Evolutionary conservation across 2,888 invertebrate genomes (phyloP).

Genomic region (Synergus gifuensis): DNA sequence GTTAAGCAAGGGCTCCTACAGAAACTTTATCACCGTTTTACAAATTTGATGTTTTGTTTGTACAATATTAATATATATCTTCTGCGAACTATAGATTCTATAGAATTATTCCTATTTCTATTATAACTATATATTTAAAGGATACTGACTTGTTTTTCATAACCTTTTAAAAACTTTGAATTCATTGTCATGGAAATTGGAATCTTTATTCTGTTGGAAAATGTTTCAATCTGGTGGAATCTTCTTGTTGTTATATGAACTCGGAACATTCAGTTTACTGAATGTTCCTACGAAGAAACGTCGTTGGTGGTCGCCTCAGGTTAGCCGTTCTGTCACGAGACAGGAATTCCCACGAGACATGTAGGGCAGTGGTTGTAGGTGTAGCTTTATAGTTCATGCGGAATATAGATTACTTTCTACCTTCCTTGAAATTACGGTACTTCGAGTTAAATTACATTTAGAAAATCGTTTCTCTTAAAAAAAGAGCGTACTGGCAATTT

Average conservation of each 20-base stretch:
- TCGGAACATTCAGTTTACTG: constrained; percentile 9
- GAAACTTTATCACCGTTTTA: too few species aligned
- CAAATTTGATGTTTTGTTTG: too few species aligned
- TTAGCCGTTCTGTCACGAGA: constrained; percentile 13
- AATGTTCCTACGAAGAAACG: constrained; percentile 2
- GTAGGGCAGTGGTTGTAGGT: constrained; percentile 9
- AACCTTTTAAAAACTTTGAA: not conserved
- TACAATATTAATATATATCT: too few species aligned
- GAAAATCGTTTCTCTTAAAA: not conserved
- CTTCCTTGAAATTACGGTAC: not conserved
- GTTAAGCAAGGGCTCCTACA: too few species aligned
- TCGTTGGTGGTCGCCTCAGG: constrained; percentile 23
- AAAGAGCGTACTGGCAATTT: too few species aligned
- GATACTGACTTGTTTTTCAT: too few species aligned
- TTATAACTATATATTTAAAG: too few species aligned
- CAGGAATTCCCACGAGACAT: constrained; percentile 28
- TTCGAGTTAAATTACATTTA: not conserved
- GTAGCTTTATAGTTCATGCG: constrained; percentile 9
- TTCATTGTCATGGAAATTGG: not conserved
- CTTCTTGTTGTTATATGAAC: not conserved
- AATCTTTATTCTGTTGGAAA: not conserved
- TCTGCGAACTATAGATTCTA: too few species aligned
- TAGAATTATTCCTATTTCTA: too few species aligned
- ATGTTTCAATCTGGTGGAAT: not conserved
- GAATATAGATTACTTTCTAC: not conserved